These are phyloP conservation scores for Alaudala cheleensis DNA, from an alignment of 2,113 vertebrate genomes.

Conservation along the genomic window DNA sequence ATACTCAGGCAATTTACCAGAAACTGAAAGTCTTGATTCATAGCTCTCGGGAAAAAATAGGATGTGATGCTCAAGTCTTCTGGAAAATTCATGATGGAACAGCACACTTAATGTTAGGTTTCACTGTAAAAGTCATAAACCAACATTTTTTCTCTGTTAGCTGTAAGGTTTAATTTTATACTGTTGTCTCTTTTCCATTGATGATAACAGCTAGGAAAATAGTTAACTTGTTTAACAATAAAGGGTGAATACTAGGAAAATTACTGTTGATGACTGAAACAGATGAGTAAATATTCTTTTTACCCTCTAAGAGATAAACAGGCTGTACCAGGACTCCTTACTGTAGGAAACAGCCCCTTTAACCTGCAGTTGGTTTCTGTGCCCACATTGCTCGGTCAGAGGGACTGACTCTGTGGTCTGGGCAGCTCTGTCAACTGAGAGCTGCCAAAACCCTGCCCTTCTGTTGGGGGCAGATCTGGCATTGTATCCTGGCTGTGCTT, in stretches of 20 bases:
- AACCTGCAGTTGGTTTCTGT: rapidly evolving
- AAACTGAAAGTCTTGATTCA: conserved; percentile 6
- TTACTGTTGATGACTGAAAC: not conserved
- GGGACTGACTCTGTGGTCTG: not conserved
- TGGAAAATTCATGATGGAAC: not conserved
- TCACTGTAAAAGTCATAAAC: not conserved
- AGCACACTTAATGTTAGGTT: not conserved
- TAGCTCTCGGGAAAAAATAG: not conserved
- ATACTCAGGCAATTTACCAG: not conserved
- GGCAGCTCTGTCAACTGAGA: not conserved
- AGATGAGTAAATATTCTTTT: not conserved
- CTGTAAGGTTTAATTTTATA: conserved; percentile 6
- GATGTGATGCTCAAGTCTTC: not conserved
- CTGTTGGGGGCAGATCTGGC: not conserved
- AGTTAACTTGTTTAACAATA: not conserved
- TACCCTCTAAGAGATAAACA: not conserved
- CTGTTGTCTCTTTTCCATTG: not conserved
- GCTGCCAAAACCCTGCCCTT: not conserved
- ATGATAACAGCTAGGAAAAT: not conserved
- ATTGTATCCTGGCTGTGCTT: not conserved
- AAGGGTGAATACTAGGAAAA: not conserved
- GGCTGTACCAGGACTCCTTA: not conserved
- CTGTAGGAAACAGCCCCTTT: not conserved
- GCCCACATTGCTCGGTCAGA: rapidly evolving
- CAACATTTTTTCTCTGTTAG: not conserved